These are phyloP conservation scores for Meganola albula DNA, from an alignment of 2,888 invertebrate genomes.

Conservation along the genomic window DNA sequence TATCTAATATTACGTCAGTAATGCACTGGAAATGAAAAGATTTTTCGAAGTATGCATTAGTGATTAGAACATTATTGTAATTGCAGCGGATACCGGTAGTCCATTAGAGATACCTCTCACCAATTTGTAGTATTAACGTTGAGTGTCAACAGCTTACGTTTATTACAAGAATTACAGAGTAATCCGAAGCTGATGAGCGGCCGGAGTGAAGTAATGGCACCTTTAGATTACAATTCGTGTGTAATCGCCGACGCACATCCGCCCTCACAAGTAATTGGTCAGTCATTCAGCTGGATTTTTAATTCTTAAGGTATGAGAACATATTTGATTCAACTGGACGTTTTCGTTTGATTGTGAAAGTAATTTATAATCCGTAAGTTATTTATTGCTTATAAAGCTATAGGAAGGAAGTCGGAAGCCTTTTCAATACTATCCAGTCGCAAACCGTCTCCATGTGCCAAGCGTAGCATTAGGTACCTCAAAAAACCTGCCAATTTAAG, in stretches of 20 bases:
- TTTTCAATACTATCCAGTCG: slow-evolving; percentile 2
- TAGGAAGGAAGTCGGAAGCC: slow-evolving; percentile 2
- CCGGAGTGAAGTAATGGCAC: slow-evolving; percentile 44
- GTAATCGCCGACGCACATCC: slow-evolving; percentile 50
- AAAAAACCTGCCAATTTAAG: too few species aligned
- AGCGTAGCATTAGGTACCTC: too few species aligned
- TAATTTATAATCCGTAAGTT: slow-evolving; percentile 20
- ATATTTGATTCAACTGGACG: slow-evolving; percentile 29
- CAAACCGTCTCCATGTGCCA: not conserved
- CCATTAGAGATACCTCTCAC: slow-evolving; percentile 9
- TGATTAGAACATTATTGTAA: not conserved
- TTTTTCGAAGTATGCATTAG: too few species aligned
- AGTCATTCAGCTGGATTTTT: slow-evolving; percentile 41
- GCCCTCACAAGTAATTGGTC: slow-evolving; percentile 55
- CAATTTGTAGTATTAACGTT: slow-evolving; percentile 29
- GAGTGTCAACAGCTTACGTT: slow-evolving; percentile 43
- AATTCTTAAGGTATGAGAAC: slow-evolving; percentile 49
- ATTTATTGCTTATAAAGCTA: not conserved
- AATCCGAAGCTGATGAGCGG: slow-evolving; percentile 45
- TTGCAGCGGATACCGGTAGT: slow-evolving; percentile 2
- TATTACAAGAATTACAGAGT: slow-evolving; percentile 54
- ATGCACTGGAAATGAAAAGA: too few species aligned
- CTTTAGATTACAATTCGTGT: slow-evolving; percentile 55
- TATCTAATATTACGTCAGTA: too few species aligned
- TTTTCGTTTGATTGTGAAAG: slow-evolving; percentile 27